A percentile compares a stretch with the other conserved stretches of the same genome.
Evolutionary conservation across 2,888 invertebrate species (phyloP).

Genomic region (Drosophila bunnanda): DNA sequence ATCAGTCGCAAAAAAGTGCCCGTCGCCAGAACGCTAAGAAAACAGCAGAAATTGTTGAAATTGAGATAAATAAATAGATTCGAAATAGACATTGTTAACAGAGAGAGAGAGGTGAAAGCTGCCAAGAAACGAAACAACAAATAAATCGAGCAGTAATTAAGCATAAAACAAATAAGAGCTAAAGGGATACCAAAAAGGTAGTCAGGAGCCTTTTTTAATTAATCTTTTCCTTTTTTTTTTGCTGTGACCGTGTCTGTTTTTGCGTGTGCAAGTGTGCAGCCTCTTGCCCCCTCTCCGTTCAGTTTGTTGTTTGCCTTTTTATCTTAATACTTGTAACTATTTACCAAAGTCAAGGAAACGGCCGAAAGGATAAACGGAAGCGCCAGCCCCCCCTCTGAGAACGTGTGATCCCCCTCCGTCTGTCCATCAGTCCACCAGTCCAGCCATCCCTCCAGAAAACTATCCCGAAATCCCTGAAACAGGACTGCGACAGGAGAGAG

Average conservation of each 20-base stretch:
- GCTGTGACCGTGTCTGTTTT: slow-evolving; percentile 4
- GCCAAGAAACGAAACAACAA: slow-evolving; percentile 2
- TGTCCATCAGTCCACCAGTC: slow-evolving; percentile 12
- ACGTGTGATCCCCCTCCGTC: slow-evolving; percentile 22
- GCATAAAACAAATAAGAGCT: neutral
- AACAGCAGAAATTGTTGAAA: slow-evolving; percentile 20
- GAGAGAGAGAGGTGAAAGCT: slow-evolving; percentile 5
- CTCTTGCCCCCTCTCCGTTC: neutral
- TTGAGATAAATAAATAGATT: slow-evolving; percentile 20
- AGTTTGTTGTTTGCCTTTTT: slow-evolving; percentile 21
- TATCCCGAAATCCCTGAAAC: slow-evolving; percentile 15
- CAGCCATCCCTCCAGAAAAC: slow-evolving; percentile 2
- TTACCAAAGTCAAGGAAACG: slow-evolving; percentile 30
- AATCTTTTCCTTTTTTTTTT: neutral
- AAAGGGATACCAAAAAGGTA: slow-evolving; percentile 7
- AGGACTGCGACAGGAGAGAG: slow-evolving; percentile 10
- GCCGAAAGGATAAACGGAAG: slow-evolving; percentile 19
- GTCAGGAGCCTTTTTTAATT: neutral
- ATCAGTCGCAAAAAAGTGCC: slow-evolving; percentile 82
- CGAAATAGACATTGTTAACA: slow-evolving; percentile 15
- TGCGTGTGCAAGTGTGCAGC: slow-evolving; percentile 12
- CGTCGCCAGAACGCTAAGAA: slow-evolving; percentile 79
- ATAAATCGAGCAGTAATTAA: neutral
- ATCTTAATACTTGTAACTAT: slow-evolving; percentile 29
- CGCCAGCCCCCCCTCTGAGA: slow-evolving; percentile 13